Evolutionary conservation across 2,797 vertebrate genomes (phyloP).

Genomic region (Serranus cabrilla): DNA sequence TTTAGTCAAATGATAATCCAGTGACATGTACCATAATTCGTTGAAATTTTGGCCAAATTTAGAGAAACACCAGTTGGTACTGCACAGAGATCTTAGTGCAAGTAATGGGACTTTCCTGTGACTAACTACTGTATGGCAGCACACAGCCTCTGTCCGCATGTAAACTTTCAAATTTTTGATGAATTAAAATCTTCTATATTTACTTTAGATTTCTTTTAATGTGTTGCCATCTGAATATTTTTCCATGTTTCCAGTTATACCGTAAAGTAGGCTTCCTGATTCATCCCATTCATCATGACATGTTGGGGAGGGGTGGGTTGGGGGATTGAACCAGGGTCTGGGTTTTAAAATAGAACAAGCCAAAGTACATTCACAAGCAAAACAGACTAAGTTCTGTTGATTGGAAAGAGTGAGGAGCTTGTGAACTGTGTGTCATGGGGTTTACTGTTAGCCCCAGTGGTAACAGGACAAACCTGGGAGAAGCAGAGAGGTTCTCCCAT

Average conservation of each 20-base stretch:
- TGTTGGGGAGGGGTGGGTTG: conserved; percentile 64
- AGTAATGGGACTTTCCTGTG: conserved; percentile 9
- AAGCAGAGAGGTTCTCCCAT: conserved; percentile 76
- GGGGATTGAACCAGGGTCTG: conserved; percentile 74
- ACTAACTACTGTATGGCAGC: neutral
- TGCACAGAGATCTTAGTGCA: neutral
- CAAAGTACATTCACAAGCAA: conserved; percentile 85
- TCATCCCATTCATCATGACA: conserved; percentile 82
- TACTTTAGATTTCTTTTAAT: conserved; percentile 60
- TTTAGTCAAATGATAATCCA: neutral
- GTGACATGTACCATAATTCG: neutral
- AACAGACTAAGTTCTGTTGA: conserved; percentile 89
- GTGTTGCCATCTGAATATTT: conserved; percentile 72
- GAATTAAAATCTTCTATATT: conserved; percentile 42
- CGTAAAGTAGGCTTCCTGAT: conserved; percentile 78
- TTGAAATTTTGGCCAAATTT: conserved; percentile 20
- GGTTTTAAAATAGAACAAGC: conserved; percentile 88
- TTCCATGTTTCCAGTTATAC: conserved; percentile 77
- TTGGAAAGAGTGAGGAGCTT: conserved; percentile 88
- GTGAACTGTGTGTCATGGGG: conserved; percentile 86
- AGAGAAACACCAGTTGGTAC: neutral
- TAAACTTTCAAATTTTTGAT: conserved; percentile 30
- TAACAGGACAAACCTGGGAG: conserved; percentile 78
- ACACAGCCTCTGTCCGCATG: conserved; percentile 11
- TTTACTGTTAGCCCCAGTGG: conserved; percentile 82